Percentiles rank a stretch among this genome's conserved stretches.
Conservation (phyloP, 2,113 vertebrate genomes). For the Girardinichthys multiradiatus region DNA sequence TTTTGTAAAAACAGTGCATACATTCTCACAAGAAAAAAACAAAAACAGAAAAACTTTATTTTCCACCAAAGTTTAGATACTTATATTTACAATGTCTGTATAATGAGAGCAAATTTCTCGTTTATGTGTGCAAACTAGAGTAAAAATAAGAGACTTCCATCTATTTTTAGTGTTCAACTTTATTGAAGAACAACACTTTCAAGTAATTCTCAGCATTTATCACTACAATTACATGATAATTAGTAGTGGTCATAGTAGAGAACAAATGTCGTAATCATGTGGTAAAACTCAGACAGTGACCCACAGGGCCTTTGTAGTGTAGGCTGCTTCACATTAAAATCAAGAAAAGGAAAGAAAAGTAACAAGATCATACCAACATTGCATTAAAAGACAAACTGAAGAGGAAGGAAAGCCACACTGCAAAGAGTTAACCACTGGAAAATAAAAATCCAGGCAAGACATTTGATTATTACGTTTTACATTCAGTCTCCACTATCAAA, state of each 20-base stretch:
- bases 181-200: constrained; percentile 81
- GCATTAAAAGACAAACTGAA: constrained; percentile 61
- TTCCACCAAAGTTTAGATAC: no score
- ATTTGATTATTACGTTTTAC: constrained; percentile 36
- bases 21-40: no score
- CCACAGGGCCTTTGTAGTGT: constrained; percentile 42
- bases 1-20: no score
- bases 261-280: constrained; percentile 52
- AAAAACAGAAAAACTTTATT: no score
- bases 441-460: constrained; percentile 22
- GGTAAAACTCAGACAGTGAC: constrained; percentile 29
- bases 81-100: no score
- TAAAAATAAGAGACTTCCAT: background rate
- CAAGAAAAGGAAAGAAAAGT: constrained; percentile 42
- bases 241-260: constrained; percentile 73
- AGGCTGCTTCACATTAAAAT: constrained; percentile 75
- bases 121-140: no score
- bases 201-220: constrained; percentile 77
- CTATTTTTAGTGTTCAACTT: constrained; percentile 69
- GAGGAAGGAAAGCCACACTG: constrained; percentile 32
- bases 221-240: constrained; percentile 69
- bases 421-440: constrained; percentile 37
- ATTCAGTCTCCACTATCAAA: constrained; percentile 29
- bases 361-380: constrained; percentile 48
- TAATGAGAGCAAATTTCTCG: no score